Evolutionary conservation across 1,140 invertebrate genomes (phyloP), one percentile per base, ranked within the genome.

Genomic region (Drosophila bocki): DNA sequence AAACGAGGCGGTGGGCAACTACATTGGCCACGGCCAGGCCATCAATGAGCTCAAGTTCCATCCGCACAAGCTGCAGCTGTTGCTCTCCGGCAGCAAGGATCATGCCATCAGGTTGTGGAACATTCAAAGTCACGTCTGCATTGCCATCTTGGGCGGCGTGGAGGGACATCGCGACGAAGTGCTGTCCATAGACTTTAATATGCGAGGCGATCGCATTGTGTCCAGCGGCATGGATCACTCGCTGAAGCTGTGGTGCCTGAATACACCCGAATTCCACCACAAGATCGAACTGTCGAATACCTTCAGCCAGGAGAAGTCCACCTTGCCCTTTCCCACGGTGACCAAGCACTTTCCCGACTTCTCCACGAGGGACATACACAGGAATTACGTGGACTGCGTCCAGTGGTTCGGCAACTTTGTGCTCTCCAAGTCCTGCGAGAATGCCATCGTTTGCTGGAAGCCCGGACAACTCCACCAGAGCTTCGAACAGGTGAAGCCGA

Each of bases 171-270:
- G 98, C 65, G 98, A 99, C 93, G 98, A 99, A 94, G 98, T 99
- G 0, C 93, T 99, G 0, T 98, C 97, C 93, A 97, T 98, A 12
- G 97, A 99, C 93, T 99, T 99, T 91, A 97, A 99, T 93, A 94
- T 98, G 75, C 94, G 96, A 64, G 98, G 98, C 0, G 95, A 96
- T 72, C 95, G 96, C 58, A 98, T 99, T 50, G 98, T 99, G 91
- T 99, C 98, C 0, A 98, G 98, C 93, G 98, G 98, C 15, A 99
- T 99, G 98, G 98, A 99, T 90, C 98, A 99, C 93, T 99, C 98
- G 0, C 93, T 99, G 3, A 99, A 99, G 93, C 94, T 99, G 3
- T 99, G 98, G 98, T 95, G 95, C 41, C 93, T 99, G 1, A 96
- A 98, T 72, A 98, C 96, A 65, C 95, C 96, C 0, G 95, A 96